Conservation (phyloP, 1,140 invertebrate species). For the Coptotermes formosanus region DNA sequence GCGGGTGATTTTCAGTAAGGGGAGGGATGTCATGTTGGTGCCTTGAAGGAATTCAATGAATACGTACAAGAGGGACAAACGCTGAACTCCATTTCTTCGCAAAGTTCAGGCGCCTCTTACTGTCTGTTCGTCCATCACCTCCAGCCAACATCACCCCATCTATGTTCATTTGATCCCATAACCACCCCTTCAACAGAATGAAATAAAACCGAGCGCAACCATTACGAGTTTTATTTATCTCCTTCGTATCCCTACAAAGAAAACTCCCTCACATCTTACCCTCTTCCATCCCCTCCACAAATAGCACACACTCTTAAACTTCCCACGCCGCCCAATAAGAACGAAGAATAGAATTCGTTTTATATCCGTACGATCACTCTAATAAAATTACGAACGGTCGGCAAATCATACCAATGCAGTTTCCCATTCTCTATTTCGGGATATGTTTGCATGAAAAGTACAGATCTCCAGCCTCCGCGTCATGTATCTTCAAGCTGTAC, state of each 20-base stretch:
- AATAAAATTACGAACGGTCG: not conserved
- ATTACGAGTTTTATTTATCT: conserved; percentile 28
- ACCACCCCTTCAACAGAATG: not conserved
- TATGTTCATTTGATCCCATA: conserved; percentile 18
- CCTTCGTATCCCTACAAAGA: not conserved
- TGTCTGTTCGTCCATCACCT: not conserved
- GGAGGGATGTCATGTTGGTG: not conserved
- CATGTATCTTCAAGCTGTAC: not conserved
- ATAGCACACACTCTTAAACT: conserved; percentile 15
- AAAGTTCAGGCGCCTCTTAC: not conserved
- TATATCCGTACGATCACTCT: not conserved
- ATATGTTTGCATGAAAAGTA: not conserved
- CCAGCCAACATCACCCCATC: conserved; percentile 11
- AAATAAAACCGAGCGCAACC: conserved; percentile 25
- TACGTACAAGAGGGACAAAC: not conserved
- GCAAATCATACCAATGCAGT: not conserved
- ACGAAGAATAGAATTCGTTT: conserved; percentile 16
- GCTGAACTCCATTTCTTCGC: not conserved
- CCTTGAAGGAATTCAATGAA: not conserved
- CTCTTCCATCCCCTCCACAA: not conserved
- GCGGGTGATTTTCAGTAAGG: not conserved
- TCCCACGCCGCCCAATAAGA: conserved; percentile 17
- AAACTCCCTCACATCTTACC: not conserved
- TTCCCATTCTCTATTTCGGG: not conserved
- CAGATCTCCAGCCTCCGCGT: not conserved